Evolutionary conservation across 2,888 invertebrate species (phyloP).

Genomic region (Piscicola geometra): DNA sequence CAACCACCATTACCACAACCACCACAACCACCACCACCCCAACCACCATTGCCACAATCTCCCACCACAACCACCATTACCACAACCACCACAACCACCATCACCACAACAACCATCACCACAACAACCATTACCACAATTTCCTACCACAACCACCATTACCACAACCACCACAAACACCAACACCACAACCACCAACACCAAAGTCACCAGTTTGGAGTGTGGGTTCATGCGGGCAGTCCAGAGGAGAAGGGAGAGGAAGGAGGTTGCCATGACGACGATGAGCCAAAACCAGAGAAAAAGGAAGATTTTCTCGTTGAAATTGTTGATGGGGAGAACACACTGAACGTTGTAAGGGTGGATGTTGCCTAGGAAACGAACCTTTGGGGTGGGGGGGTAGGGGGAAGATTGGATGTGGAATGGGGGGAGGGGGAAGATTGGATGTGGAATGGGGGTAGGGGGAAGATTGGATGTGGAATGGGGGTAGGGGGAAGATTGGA

Average conservation of each 20-base stretch:
- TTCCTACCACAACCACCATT: no score
- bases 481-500: background rate
- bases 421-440: background rate
- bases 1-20: no score
- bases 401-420: background rate
- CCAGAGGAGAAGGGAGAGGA: conserved; percentile 31
- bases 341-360: conserved; percentile 36
- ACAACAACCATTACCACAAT: no score
- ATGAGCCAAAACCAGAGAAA: conserved; percentile 37
- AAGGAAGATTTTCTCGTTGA: conserved; percentile 37
- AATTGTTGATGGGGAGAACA: conserved; percentile 37
- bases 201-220: background rate
- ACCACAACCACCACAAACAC: no score
- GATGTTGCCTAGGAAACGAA: conserved; percentile 28
- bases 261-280: conserved; percentile 16
- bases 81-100: no score
- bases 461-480: background rate
- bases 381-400: background rate
- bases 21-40: no score
- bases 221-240: conserved; percentile 1
- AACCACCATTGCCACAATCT: no score
- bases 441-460: background rate
- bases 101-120: no score
- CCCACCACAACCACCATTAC: no score
- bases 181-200: no score